Evolutionary conservation across 2,888 invertebrate genomes (phyloP).

Genomic region (Phasia obesa): DNA sequence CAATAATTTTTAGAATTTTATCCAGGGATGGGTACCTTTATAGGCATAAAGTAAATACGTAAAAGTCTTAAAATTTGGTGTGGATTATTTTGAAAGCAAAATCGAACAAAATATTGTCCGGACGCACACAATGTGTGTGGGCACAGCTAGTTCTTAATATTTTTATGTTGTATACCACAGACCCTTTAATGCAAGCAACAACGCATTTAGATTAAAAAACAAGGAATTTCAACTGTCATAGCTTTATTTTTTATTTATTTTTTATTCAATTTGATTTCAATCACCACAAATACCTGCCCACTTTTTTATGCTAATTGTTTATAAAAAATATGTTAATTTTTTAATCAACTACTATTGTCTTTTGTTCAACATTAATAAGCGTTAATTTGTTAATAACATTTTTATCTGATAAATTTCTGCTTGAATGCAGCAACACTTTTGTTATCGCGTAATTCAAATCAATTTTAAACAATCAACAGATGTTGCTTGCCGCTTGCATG

Average conservation of each 20-base stretch:
- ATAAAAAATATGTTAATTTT: slow-evolving; percentile 22
- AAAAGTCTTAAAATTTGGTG: no score
- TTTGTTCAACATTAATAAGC: slow-evolving; percentile 24
- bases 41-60: no score
- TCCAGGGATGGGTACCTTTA: no score
- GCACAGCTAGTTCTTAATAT: no score
- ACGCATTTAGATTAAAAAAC: no score
- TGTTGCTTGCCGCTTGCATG: neutral
- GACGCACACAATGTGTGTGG: no score
- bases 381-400: slow-evolving; percentile 59
- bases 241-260: neutral
- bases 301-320: neutral
- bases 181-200: no score
- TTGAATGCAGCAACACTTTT: slow-evolving; percentile 47
- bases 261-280: slow-evolving; percentile 1
- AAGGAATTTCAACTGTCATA: no score
- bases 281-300: neutral
- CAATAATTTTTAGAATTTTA: no score
- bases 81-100: no score
- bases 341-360: slow-evolving; percentile 37
- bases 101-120: no score
- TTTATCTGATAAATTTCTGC: slow-evolving; percentile 43
- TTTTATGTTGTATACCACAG: no score
- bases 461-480: neutral
- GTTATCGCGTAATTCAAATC: slow-evolving; percentile 30